These are phyloP conservation scores for Cotesia typhae DNA, from an alignment of 1,140 invertebrate genomes.

Conservation along the genomic window DNA sequence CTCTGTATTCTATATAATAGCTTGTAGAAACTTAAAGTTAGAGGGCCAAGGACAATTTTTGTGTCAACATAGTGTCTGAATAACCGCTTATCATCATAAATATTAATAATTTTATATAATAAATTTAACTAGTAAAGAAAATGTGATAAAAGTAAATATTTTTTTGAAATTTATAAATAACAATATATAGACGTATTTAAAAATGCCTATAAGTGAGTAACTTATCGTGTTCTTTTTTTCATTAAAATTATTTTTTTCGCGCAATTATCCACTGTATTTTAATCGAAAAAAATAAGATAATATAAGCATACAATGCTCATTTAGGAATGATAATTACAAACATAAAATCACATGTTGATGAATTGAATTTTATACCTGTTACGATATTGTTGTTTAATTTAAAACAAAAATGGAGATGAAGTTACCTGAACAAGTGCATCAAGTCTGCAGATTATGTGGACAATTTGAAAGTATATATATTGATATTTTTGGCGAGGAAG, in stretches of 20 bases:
- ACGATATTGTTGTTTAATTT: slow-evolving; percentile 12
- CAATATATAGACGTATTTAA: too few relatives aligned
- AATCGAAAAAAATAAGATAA: background rate
- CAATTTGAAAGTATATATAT: slow-evolving; percentile 59
- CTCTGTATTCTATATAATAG: background rate
- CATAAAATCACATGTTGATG: slow-evolving; percentile 1
- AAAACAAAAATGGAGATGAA: slow-evolving; percentile 54
- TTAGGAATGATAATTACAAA: slow-evolving; percentile 19
- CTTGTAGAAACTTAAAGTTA: slow-evolving; percentile 25
- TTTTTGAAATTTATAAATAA: too few relatives aligned
- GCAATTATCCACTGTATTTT: background rate
- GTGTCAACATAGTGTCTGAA: background rate
- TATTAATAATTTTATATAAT: too few relatives aligned
- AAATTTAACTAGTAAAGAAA: too few relatives aligned
- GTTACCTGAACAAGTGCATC: slow-evolving; percentile 48
- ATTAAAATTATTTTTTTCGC: background rate
- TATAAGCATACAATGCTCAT: background rate
- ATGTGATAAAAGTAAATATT: too few relatives aligned
- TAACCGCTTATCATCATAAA: background rate
- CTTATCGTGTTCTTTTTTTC: too few relatives aligned
- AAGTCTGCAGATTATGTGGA: slow-evolving; percentile 61
- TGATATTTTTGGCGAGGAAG: slow-evolving; percentile 61
- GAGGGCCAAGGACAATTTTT: too few relatives aligned
- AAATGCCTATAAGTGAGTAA: too few relatives aligned
- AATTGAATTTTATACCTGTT: slow-evolving; percentile 7